A percentile compares a stretch with the other conserved stretches of the same genome.
phyloP scores from a whole-genome alignment of 1,140 invertebrate genomes.

The Megathymus violae region DNA sequence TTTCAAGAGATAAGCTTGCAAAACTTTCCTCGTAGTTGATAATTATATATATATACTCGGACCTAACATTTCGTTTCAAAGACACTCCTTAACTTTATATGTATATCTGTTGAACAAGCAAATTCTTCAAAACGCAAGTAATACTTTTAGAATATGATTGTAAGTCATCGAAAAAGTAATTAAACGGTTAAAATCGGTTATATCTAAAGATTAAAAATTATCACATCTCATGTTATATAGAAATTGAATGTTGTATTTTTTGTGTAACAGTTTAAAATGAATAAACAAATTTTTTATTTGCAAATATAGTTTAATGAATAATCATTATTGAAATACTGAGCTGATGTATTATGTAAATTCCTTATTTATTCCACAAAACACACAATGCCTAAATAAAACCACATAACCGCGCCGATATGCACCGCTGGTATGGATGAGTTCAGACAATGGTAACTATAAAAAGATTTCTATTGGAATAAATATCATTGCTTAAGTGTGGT shows the following conservation, averaged over 20 bases:
- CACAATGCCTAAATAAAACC: conserved; percentile 51
- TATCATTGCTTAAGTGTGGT: conserved; percentile 27
- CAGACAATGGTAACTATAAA: conserved; percentile 56
- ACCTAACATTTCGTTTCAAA: no score
- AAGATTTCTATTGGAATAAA: conserved; percentile 48
- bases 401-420: conserved; percentile 73
- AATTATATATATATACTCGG: no score
- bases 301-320: conserved; percentile 6
- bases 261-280: conserved; percentile 30
- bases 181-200: no score
- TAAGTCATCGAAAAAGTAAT: no score
- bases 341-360: neutral
- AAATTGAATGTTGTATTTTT: conserved; percentile 52
- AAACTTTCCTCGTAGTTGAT: conserved; percentile 69
- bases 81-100: no score
- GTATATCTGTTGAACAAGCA: no score
- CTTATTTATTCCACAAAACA: conserved; percentile 30
- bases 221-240: conserved; percentile 54
- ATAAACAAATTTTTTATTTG: conserved; percentile 1
- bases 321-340: neutral
- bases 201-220: no score
- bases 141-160: no score
- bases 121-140: no score
- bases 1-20: conserved; percentile 73
- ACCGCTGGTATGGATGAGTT: conserved; percentile 82